Conservation (phyloP, 1,140 invertebrate species). For the Philotrypesis tridentata region DNA sequence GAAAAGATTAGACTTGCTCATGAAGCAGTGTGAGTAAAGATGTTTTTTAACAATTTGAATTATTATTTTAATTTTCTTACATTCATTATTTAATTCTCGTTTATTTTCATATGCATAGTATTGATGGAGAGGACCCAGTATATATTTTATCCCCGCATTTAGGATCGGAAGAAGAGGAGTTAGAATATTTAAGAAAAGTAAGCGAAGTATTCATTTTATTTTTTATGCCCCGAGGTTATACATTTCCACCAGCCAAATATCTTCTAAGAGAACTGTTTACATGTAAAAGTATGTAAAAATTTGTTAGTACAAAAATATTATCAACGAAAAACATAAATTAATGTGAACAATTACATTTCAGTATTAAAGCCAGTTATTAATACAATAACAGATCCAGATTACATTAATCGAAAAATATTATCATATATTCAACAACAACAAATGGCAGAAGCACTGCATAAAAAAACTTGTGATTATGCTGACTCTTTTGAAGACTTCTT, state of each 20-base stretch:
- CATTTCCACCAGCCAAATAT: slow-evolving; percentile 83
- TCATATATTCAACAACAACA: slow-evolving; percentile 87
- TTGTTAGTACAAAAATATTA: slow-evolving; percentile 1
- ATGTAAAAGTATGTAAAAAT: slow-evolving; percentile 81
- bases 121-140: slow-evolving; percentile 78
- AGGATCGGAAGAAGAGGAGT: slow-evolving; percentile 81
- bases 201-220: slow-evolving; percentile 88
- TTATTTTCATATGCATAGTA: slow-evolving; percentile 65
- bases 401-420: slow-evolving; percentile 91
- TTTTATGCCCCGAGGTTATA: slow-evolving; percentile 87
- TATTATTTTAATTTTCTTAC: neutral
- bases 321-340: neutral
- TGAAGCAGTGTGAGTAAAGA: slow-evolving; percentile 80
- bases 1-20: slow-evolving; percentile 87
- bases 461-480: slow-evolving; percentile 89
- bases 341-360: slow-evolving; percentile 66
- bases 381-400: slow-evolving; percentile 90
- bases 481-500: slow-evolving; percentile 93
- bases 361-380: slow-evolving; percentile 90
- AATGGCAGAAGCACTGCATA: slow-evolving; percentile 84
- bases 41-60: neutral
- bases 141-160: slow-evolving; percentile 87
- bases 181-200: slow-evolving; percentile 86
- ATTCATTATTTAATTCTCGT: slow-evolving; percentile 23
- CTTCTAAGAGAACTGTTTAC: slow-evolving; percentile 88